A percentile compares a stretch with the other conserved stretches of the same genome.
These are phyloP conservation scores for Otolemur crassicaudatus DNA, from an alignment of 2,797 vertebrate species.

Conservation along the genomic window DNA sequence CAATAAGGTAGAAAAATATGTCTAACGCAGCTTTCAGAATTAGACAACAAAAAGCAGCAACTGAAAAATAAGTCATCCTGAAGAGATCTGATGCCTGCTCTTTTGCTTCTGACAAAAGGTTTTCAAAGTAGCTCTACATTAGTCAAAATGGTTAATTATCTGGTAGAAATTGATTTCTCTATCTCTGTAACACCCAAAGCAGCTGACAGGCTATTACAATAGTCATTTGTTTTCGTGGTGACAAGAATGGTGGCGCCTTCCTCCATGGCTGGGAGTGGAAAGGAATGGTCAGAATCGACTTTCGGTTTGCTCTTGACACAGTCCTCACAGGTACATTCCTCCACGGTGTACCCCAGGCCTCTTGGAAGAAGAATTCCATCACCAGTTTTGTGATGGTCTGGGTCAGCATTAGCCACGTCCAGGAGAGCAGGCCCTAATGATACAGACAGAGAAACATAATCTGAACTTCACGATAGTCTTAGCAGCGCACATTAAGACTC, in stretches of 20 bases:
- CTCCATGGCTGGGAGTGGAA: constrained; percentile 91
- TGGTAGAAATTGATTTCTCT: constrained; percentile 68
- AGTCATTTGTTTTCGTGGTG: constrained; percentile 90
- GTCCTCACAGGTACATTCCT: constrained; percentile 84
- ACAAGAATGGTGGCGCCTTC: constrained; percentile 90
- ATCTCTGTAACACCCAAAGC: constrained; percentile 69
- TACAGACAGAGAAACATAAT: constrained; percentile 71
- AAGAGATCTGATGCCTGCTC: neutral
- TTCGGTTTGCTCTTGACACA: constrained; percentile 76
- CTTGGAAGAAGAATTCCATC: constrained; percentile 56
- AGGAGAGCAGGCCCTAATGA: constrained; percentile 65
- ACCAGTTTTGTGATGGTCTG: neutral
- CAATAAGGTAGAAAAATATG: constrained; percentile 49
- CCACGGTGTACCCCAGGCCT: constrained; percentile 80
- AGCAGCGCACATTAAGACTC: neutral
- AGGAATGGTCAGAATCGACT: constrained; percentile 82
- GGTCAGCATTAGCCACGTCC: constrained; percentile 53
- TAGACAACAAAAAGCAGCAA: constrained; percentile 10
- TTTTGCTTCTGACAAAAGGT: constrained; percentile 41
- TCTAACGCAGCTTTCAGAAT: constrained; percentile 49
- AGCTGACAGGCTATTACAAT: constrained; percentile 79
- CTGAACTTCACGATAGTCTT: neutral
- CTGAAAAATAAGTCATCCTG: neutral
- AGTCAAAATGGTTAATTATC: constrained; percentile 26
- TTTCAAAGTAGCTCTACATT: neutral